phyloP scores from a whole-genome alignment of 2,797 vertebrate species.

The Tadarida brasiliensis region DNA sequence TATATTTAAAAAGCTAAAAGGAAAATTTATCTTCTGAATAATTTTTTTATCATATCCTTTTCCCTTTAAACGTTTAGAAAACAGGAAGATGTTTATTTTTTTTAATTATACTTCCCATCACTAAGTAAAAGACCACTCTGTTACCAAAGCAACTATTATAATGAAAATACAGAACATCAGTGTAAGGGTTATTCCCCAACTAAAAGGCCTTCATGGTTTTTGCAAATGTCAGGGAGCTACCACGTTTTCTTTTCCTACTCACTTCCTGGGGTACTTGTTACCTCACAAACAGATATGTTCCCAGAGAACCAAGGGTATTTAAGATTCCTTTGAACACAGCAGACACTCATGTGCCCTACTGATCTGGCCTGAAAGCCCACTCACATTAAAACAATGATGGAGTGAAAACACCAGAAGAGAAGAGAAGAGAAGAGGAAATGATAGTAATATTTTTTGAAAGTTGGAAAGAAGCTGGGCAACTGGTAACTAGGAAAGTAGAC shows the following conservation, averaged over 20 bases:
- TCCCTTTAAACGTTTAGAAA: slow-evolving; percentile 20
- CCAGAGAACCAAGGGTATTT: background rate
- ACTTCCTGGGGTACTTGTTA: background rate
- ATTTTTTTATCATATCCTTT: slow-evolving; percentile 26
- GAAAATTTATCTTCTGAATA: background rate
- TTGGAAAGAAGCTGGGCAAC: background rate
- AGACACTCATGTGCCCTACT: background rate
- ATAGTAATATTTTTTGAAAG: background rate
- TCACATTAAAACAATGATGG: background rate
- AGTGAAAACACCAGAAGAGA: background rate
- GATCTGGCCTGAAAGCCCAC: background rate
- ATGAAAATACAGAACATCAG: background rate
- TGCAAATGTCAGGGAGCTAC: background rate
- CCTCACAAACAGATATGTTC: background rate
- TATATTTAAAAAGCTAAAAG: background rate
- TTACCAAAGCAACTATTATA: slow-evolving; percentile 39
- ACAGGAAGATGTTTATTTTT: background rate
- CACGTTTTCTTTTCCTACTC: background rate
- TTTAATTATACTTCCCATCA: background rate
- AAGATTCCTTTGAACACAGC: background rate
- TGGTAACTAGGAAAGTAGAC: background rate
- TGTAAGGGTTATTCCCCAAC: background rate
- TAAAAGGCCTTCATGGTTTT: background rate
- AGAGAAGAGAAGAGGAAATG: background rate
- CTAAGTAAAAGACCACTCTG: background rate